Percentiles rank a stretch among this genome's conserved stretches.
phyloP scores from a whole-genome alignment of 2,113 vertebrate species.

The Tupaia tana region DNA sequence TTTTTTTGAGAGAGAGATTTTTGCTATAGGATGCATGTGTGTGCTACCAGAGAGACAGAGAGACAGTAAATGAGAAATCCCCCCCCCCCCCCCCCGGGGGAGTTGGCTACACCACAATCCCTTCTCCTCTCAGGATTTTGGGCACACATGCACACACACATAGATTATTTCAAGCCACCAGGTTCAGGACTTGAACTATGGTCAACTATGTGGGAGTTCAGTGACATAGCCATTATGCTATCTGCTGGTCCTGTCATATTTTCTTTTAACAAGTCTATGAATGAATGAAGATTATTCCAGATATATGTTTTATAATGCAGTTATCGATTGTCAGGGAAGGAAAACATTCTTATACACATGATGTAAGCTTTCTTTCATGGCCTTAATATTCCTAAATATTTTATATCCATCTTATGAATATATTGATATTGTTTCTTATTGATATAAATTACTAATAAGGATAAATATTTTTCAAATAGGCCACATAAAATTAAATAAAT shows the following conservation, averaged over 20 bases:
- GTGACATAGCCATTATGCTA: too few species aligned
- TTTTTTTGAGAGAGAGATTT: too few species aligned
- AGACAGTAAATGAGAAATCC: too few species aligned
- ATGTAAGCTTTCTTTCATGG: conserved; percentile 72
- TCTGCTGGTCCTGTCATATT: not conserved
- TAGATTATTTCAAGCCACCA: too few species aligned
- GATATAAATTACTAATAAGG: not conserved
- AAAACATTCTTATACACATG: conserved; percentile 60
- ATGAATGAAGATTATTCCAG: not conserved
- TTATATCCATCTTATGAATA: conserved; percentile 49
- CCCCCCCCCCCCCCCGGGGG: too few species aligned
- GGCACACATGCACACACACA: too few species aligned
- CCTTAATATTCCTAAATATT: conserved; percentile 67
- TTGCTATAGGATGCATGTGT: too few species aligned
- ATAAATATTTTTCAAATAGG: not conserved
- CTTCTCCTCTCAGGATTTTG: too few species aligned
- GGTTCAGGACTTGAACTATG: too few species aligned
- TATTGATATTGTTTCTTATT: not conserved
- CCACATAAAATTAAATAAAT: not conserved
- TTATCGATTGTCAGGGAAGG: conserved; percentile 33
- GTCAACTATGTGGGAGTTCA: too few species aligned
- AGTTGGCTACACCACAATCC: too few species aligned
- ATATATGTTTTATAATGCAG: conserved; percentile 40
- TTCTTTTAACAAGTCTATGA: not conserved
- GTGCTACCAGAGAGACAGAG: too few species aligned